Evolutionary conservation across 2,797 vertebrate species (phyloP).

Genomic region (Avahi laniger): DNA sequence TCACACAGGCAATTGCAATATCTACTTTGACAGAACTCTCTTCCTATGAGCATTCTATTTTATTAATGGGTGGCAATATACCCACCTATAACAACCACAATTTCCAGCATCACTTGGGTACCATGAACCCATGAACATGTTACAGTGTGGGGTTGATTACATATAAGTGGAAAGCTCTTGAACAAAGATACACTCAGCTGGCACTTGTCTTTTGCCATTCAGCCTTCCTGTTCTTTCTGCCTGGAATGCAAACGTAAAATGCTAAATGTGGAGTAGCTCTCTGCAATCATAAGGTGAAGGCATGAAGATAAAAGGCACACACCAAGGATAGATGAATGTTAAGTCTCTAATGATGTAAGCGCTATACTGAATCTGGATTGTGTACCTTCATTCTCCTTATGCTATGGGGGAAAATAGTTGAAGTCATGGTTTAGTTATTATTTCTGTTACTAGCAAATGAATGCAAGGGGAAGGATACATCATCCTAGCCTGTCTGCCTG

Average conservation of each 20-base stretch:
- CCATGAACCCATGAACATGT: background rate
- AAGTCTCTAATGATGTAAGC: background rate
- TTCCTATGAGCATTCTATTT: background rate
- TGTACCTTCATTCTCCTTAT: background rate
- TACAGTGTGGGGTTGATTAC: background rate
- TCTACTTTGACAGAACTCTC: background rate
- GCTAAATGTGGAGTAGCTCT: background rate
- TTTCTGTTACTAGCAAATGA: background rate
- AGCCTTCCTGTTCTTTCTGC: background rate
- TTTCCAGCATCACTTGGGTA: background rate
- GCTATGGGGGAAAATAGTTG: background rate
- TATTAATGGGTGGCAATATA: background rate
- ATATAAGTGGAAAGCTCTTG: background rate
- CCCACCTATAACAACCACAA: background rate
- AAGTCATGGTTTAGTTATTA: background rate
- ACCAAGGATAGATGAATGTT: background rate
- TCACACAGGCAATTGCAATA: background rate
- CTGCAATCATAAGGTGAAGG: background rate
- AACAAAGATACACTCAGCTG: background rate
- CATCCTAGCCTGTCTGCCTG: background rate
- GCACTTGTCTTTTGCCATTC: background rate
- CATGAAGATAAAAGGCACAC: background rate
- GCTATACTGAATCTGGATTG: background rate
- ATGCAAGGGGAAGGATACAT: background rate
- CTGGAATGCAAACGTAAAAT: background rate